A percentile compares a stretch with the other conserved stretches of the same genome.
These are phyloP conservation scores for Psittacula derbiana DNA, from an alignment of 2,797 vertebrate species.

Conservation along the genomic window DNA sequence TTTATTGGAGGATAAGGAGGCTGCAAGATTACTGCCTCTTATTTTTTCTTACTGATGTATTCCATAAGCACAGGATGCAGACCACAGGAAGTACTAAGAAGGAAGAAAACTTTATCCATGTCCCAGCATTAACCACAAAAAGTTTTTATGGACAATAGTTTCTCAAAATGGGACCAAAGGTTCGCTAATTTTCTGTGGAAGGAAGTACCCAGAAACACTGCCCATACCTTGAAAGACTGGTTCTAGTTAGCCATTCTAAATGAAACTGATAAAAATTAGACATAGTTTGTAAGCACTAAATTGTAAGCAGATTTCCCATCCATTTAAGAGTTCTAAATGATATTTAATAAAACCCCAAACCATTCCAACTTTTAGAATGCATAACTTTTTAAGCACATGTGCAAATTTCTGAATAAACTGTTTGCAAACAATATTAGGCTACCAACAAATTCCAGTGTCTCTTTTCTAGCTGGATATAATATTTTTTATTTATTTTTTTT, in stretches of 20 bases:
- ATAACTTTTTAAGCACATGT: neutral
- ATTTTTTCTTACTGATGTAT: neutral
- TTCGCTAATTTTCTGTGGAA: neutral
- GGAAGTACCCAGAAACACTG: neutral
- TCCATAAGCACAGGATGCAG: neutral
- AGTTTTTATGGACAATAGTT: neutral
- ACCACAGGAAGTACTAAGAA: neutral
- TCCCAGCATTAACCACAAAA: neutral
- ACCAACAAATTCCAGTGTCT: neutral
- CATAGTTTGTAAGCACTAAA: neutral
- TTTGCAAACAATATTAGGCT: slow-evolving; percentile 32
- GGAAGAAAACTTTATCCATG: neutral
- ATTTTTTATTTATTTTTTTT: neutral
- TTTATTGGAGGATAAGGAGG: rapidly evolving
- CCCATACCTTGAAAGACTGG: neutral
- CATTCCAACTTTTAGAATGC: neutral
- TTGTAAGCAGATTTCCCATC: neutral
- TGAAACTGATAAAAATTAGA: neutral
- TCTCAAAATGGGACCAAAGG: neutral
- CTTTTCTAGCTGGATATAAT: neutral
- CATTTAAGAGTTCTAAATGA: neutral
- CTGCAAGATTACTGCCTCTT: neutral
- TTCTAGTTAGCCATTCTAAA: neutral
- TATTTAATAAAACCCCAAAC: neutral
- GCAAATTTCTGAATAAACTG: neutral